phyloP scores from a whole-genome alignment of 2,888 invertebrate species.

The Criorhina ranunculi region DNA sequence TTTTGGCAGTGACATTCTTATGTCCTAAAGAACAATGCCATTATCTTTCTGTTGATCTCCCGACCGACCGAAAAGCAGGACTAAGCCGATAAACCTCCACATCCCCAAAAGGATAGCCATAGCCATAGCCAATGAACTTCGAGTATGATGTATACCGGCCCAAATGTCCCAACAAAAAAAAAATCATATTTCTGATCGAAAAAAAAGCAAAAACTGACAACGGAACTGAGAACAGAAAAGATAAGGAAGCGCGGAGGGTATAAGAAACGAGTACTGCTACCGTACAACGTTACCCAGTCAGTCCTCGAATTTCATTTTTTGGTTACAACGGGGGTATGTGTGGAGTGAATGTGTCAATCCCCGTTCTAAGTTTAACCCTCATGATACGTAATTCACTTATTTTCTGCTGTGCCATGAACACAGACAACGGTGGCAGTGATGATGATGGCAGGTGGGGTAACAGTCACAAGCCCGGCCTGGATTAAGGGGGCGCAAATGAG shows the following conservation, averaged over 20 bases:
- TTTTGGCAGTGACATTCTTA: conserved; percentile 65
- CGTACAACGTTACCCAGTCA: conserved; percentile 13
- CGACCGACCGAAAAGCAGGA: conserved; percentile 17
- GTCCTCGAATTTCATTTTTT: not conserved
- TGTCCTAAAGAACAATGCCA: conserved; percentile 63
- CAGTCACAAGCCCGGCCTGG: conserved; percentile 1
- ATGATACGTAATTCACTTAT: conserved; percentile 48
- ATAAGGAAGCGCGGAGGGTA: conserved; percentile 44
- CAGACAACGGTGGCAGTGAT: conserved; percentile 21
- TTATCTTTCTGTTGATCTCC: conserved; percentile 43
- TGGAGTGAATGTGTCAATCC: conserved; percentile 45
- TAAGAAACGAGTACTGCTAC: conserved; percentile 35
- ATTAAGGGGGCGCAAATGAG: conserved; percentile 43
- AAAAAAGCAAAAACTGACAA: conserved; percentile 17
- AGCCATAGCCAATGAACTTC: conserved; percentile 14
- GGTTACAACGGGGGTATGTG: not conserved
- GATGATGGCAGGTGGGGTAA: not conserved
- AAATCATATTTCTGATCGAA: conserved; percentile 40
- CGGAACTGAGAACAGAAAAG: conserved; percentile 24
- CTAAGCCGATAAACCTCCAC: conserved; percentile 10
- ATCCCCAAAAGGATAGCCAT: not conserved
- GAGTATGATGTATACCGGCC: conserved; percentile 5
- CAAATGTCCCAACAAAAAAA: conserved; percentile 22
- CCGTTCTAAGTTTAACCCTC: conserved; percentile 33
- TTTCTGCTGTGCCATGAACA: conserved; percentile 49